Percentiles rank a stretch among this genome's conserved stretches.
These are phyloP conservation scores for Cephus rjabovi DNA, from an alignment of 2,888 invertebrate genomes.

Conservation along the genomic window DNA sequence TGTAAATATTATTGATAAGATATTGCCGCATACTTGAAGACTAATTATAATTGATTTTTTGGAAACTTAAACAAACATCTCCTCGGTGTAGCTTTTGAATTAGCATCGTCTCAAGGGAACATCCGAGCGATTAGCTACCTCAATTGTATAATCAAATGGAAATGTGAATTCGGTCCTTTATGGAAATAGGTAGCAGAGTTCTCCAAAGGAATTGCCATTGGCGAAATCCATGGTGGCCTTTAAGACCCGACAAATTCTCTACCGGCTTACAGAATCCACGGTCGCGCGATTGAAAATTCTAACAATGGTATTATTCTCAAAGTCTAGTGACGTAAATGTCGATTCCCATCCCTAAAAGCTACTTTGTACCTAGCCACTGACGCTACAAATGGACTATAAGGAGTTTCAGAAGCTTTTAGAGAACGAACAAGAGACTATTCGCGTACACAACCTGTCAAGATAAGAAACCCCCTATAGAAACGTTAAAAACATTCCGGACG, in stretches of 20 bases:
- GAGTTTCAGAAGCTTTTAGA: background rate
- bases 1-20: background rate
- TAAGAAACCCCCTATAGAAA: background rate
- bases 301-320: background rate
- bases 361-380: background rate
- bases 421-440: background rate
- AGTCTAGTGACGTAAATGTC: background rate
- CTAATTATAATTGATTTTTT: background rate
- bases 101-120: background rate
- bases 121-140: background rate
- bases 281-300: background rate
- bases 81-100: background rate
- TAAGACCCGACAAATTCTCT: background rate
- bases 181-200: background rate
- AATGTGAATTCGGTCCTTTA: background rate
- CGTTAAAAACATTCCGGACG: background rate
- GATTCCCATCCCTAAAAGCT: background rate
- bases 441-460: background rate
- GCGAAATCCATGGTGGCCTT: background rate
- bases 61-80: background rate
- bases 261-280: background rate
- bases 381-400: background rate
- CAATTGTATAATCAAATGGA: background rate
- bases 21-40: background rate
- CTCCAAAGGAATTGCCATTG: background rate